These are phyloP conservation scores for Tachina lurida DNA, from an alignment of 2,888 invertebrate genomes.

Conservation along the genomic window DNA sequence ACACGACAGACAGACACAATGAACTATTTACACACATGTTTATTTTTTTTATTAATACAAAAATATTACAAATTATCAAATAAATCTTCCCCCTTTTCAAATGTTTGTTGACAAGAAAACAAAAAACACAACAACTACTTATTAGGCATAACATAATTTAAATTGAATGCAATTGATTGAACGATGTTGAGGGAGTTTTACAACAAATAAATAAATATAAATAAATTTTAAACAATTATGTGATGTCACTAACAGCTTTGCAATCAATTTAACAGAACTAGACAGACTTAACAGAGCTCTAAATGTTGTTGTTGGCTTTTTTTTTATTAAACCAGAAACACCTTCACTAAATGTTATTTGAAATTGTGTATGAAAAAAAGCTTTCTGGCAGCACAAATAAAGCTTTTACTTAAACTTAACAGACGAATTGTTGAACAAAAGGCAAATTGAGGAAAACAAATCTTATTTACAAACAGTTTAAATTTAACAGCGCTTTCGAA, in stretches of 20 bases:
- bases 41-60: not conserved
- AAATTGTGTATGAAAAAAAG: conserved; percentile 17
- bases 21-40: not conserved
- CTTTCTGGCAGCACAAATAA: conserved; percentile 23
- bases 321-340: conserved; percentile 34
- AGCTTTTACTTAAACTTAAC: conserved; percentile 37
- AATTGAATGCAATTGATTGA: conserved; percentile 46
- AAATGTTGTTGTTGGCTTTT: not conserved
- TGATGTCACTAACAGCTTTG: conserved; percentile 8
- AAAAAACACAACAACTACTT: not conserved
- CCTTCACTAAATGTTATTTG: conserved; percentile 46
- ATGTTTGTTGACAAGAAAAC: conserved; percentile 7
- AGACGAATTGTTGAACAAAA: conserved; percentile 46
- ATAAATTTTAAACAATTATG: conserved; percentile 24
- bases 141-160: conserved; percentile 1
- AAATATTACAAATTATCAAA: conserved; percentile 17
- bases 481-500: conserved; percentile 72
- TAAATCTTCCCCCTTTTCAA: conserved; percentile 24
- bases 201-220: conserved; percentile 39
- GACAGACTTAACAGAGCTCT: conserved; percentile 38
- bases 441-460: conserved; percentile 57
- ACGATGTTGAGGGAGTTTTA: conserved; percentile 18
- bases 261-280: conserved; percentile 26
- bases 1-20: conserved; percentile 16
- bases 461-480: conserved; percentile 71